Conservation (phyloP, 2,888 invertebrate genomes). For the Desoria tigrina region DNA sequence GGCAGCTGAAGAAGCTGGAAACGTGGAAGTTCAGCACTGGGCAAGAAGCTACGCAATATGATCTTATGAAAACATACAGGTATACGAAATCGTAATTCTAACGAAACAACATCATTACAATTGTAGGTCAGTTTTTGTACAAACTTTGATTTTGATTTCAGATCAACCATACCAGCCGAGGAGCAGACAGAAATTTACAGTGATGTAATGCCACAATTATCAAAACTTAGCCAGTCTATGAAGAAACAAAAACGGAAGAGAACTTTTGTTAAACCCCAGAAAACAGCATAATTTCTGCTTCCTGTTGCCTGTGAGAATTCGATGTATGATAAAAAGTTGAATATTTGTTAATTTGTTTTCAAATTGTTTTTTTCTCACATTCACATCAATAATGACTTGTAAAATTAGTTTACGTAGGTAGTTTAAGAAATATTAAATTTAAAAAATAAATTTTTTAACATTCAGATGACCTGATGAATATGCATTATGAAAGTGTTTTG, state of each 20-base stretch:
- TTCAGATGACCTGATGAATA: no score
- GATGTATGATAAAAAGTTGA: no score
- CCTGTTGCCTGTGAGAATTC: no score
- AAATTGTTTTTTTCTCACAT: no score
- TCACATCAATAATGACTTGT: no score
- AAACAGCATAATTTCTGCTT: slow-evolving; percentile 70
- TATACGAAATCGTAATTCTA: slow-evolving; percentile 56
- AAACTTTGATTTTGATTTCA: slow-evolving; percentile 57
- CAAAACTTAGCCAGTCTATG: slow-evolving; percentile 69
- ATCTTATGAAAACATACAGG: slow-evolving; percentile 91
- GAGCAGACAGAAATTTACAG: slow-evolving; percentile 82
- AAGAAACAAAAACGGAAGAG: slow-evolving; percentile 66
- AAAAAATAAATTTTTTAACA: no score
- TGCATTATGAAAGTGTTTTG: no score
- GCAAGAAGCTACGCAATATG: slow-evolving; percentile 80
- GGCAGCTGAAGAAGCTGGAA: slow-evolving; percentile 53
- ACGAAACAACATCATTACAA: not conserved
- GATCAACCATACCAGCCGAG: slow-evolving; percentile 80
- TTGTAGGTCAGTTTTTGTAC: no score
- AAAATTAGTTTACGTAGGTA: no score
- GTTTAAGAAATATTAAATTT: no score
- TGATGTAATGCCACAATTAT: slow-evolving; percentile 76
- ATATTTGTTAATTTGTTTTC: no score
- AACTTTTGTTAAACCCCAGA: slow-evolving; percentile 62
- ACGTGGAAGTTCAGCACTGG: slow-evolving; percentile 57